Base-by-base conservation (phyloP, 2,888 invertebrate species). In the Melieria crassipennis region DNA sequence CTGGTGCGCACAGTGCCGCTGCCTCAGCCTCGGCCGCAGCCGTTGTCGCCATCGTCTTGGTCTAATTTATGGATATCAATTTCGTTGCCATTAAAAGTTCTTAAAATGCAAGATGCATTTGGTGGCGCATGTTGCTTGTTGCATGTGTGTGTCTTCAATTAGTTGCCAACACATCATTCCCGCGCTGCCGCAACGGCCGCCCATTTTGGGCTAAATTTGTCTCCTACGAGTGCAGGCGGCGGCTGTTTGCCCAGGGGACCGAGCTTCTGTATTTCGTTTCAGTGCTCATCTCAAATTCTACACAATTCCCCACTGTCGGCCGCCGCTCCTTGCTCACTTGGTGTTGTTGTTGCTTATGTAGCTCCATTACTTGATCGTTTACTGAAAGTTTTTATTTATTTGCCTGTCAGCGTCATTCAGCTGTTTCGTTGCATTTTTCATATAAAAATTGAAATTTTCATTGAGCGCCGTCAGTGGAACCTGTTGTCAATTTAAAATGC, bases 361-460 rank as follows among this genome's bases (percentile, higher is more conserved):
- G 55, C 52, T 69, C 69, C 69, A 69, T 69, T 63, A 69, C 69
- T 61, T 55, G 56, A n/a, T 69, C 69, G 68, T 72, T 46, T 52
- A 62, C 64, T 68, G 62, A 48, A 63, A 46, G 13, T 13, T 75
- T 75, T 84, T 84, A 84, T 84, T 84, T 84, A 84, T 83, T 81
- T 78, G 77, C 76, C 79, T 84, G 82, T 84, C 82, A 83, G 68
- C 82, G 77, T 76, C 74, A 73, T 79, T 82, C 84, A 84, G 83
- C 83, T 84, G 83, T 80, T 80, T 76, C 75, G 60, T 57, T 65
- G 55, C 11, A 55, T 70, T 60, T 55, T 47, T 55, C 9, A 42
- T 13, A 7, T 9, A 57, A 57, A 48, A 30, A 10, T 11, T 7
- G 4, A 42, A 43, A 5, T 48, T 66, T 50, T 9, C 60, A 10